Evolutionary conservation across 2,888 invertebrate genomes (phyloP), one percentile per base, ranked within the genome.

Genomic region (Nasonia oneida): DNA sequence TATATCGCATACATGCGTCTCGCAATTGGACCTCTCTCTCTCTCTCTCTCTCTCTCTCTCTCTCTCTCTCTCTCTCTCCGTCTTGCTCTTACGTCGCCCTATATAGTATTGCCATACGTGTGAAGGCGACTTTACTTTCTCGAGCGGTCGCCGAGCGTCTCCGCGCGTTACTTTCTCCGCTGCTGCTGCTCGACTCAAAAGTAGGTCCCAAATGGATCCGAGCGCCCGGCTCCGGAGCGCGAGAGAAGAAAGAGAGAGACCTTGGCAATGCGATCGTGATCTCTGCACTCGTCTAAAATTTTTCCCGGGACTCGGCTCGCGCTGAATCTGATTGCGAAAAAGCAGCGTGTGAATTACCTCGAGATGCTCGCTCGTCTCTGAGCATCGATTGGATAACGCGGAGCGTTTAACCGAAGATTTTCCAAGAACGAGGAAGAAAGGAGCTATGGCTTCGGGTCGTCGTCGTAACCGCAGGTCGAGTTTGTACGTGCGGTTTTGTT

Each of bases 141-240:
- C 91, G 89, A 91, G 89, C 89, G 89, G n/a, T 73, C 90, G 90
- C 90, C 89, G 88, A 88, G 88, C 81, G 89, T 88, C 90, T 88
- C 89, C 89, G 89, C 89, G 89, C 88, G 90, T 90, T 91, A 92
- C 92, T 92, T 92, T 92, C 91, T 92, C 91, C 90, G 78, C 64
- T 81, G 37, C 37, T 37, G 89, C 64, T 81, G 89, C 87, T 87
- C 88, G 90, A 23, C 71, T 89, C 88, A 92, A 91, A 93, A 92
- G 93, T 93, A 93, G 93, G 93, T 91, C 92, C 91, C 91, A 90
- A 92, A 92, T 91, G 91, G 90, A 89, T 89, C 89, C 89, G 89
- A 77, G 61, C 75, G 75, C 61, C 53, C 29, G 77, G 71, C 71
- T 14, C 37, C 0, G 18, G 3, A 47, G 42, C 23, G 29, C 23